Base-by-base conservation (phyloP, 2,888 invertebrate genomes). In the Eulithis testata region DNA sequence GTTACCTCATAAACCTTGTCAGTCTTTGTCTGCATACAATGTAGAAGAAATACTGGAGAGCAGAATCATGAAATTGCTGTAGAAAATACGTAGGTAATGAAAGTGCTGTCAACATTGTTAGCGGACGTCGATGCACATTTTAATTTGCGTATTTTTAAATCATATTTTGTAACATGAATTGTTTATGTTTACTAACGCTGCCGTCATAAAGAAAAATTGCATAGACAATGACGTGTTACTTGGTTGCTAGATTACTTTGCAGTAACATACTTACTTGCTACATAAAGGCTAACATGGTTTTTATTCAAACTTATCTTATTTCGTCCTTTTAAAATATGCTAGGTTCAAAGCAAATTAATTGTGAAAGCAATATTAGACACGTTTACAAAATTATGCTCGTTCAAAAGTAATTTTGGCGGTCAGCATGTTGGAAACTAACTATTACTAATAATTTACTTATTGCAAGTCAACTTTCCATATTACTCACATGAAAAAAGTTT, bases 41-140 rank as follows among this genome's bases (percentile, higher is more conserved):
- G 59, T 49, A 49, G 12, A 43, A 47, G 37, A 11, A 43, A 8
- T 21, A 51, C 11, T 21, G 14, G 7, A 36, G 44, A 11, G 44
- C 7, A n/a, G 12, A 31, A 12, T 3, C 21, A 40, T 49, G 49
- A 43, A 58, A 50, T 50, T 50, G 21, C 27, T 43, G 21, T 50
- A 21, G 9, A 8, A 50, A n/a, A 14, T 7, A 47, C 43, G 43
- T 27, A 40, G 40, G 40, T 40, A 11, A 37, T 8, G 31, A 50
- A 45, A 53, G 44, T n/a, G 44, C n/a, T 21, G 12, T 14, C 45
- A 45, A 47, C 60, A 56, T 60, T 60, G 65, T 60, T 40, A 65
- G 55, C 8, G 12, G 40, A 56, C 51, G 65, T 60, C 50, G 31
- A 50, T 44, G 7, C 50, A 62, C 51, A 56, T 49, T 62, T 55